Evolutionary conservation across 2,888 invertebrate genomes (phyloP).

Genomic region (Ormia ochracea): DNA sequence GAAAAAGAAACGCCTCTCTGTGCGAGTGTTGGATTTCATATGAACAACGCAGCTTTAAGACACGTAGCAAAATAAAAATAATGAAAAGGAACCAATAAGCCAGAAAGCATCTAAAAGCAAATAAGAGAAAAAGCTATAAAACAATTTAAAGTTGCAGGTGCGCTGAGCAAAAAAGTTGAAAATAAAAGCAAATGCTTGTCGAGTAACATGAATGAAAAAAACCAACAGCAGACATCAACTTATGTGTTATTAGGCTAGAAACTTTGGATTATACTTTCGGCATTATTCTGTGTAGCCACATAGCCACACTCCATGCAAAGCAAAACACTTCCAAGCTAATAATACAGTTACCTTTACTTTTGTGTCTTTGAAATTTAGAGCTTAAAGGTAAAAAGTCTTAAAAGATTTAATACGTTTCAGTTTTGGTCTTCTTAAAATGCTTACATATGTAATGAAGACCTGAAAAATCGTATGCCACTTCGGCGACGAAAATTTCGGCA

Average conservation of each 20-base stretch:
- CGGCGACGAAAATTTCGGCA: constrained; percentile 12
- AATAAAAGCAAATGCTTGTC: constrained; percentile 29
- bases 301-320: background rate
- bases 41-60: constrained; percentile 6
- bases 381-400: constrained; percentile 20
- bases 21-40: constrained; percentile 50
- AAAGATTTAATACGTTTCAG: constrained; percentile 47
- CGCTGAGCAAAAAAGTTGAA: constrained; percentile 32
- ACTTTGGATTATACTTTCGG: background rate
- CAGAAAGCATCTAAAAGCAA: background rate
- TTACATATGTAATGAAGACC: background rate
- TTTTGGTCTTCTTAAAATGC: constrained; percentile 1
- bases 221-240: constrained; percentile 23
- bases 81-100: background rate
- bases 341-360: constrained; percentile 29
- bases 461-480: background rate
- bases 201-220: constrained; percentile 8
- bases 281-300: background rate
- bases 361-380: background rate
- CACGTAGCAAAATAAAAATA: constrained; percentile 33
- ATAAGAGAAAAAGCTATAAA: constrained; percentile 9
- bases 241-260: constrained; percentile 21
- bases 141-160: constrained; percentile 56
- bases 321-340: constrained; percentile 5
- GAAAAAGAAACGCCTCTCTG: constrained; percentile 52